Percentiles rank a stretch among this genome's conserved stretches.
Conservation (phyloP, 2,888 invertebrate species). For the Belgica antarctica region DNA sequence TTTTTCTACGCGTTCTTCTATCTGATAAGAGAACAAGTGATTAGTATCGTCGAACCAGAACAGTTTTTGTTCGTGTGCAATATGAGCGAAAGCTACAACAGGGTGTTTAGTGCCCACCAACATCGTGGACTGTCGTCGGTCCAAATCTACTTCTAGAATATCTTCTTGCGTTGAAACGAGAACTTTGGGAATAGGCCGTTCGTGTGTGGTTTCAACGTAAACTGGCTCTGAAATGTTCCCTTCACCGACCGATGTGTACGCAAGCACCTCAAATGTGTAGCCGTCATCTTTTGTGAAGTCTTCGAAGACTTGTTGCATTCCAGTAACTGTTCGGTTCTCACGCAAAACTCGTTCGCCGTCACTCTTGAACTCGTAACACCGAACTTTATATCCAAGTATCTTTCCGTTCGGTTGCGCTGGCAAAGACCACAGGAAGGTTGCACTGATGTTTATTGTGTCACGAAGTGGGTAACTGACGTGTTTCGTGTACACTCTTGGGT, state of each 20-base stretch:
- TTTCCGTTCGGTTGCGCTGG: slow-evolving; percentile 74
- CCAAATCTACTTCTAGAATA: slow-evolving; percentile 73
- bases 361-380: slow-evolving; percentile 47
- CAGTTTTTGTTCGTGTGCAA: slow-evolving; percentile 69
- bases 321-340: slow-evolving; percentile 24
- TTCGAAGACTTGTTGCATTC: slow-evolving; percentile 64
- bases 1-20: slow-evolving; percentile 48
- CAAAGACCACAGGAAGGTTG: slow-evolving; percentile 76
- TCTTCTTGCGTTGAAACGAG: slow-evolving; percentile 71
- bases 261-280: slow-evolving; percentile 65
- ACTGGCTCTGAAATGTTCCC: slow-evolving; percentile 68
- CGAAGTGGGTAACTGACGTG: slow-evolving; percentile 54
- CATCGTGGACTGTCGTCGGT: slow-evolving; percentile 63
- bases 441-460: slow-evolving; percentile 55
- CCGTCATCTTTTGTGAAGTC: slow-evolving; percentile 46
- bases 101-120: slow-evolving; percentile 63
- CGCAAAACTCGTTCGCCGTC: neutral
- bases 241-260: slow-evolving; percentile 74
- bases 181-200: slow-evolving; percentile 75
- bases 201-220: slow-evolving; percentile 65
- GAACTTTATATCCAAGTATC: slow-evolving; percentile 68
- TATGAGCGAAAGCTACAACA: slow-evolving; percentile 67
- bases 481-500: slow-evolving; percentile 71
- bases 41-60: slow-evolving; percentile 72
- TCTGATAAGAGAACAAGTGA: slow-evolving; percentile 52